Conservation (phyloP, 2,888 invertebrate genomes). For the Acrocyrtus sp. region DNA sequence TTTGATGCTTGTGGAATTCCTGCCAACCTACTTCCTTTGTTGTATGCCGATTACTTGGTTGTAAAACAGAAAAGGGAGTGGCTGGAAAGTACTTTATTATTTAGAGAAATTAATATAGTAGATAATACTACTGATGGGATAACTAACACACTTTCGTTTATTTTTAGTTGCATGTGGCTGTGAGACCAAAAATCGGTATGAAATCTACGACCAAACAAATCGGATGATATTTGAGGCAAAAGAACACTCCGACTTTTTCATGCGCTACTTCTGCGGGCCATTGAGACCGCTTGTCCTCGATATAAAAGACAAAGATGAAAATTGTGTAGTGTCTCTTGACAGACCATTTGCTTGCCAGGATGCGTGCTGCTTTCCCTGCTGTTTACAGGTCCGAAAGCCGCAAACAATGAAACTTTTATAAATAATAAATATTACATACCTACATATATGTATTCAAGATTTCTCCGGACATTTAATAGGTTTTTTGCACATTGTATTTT, state of each 20-base stretch:
- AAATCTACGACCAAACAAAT: slow-evolving; percentile 22
- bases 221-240: slow-evolving; percentile 20
- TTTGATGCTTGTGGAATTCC: slow-evolving; percentile 25
- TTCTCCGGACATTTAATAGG: too few species aligned
- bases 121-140: neutral
- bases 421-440: too few species aligned
- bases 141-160: too few species aligned
- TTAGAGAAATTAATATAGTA: neutral
- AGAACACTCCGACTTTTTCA: slow-evolving; percentile 21
- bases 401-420: too few species aligned
- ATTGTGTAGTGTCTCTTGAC: slow-evolving; percentile 18
- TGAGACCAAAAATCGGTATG: slow-evolving; percentile 34
- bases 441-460: too few species aligned
- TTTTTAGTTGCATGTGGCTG: slow-evolving; percentile 25
- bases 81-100: slow-evolving; percentile 43
- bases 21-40: slow-evolving; percentile 6
- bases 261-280: slow-evolving; percentile 19
- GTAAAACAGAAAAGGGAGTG: slow-evolving; percentile 35
- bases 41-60: slow-evolving; percentile 20
- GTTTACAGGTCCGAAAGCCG: slow-evolving; percentile 23
- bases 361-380: slow-evolving; percentile 32
- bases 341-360: slow-evolving; percentile 34
- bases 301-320: slow-evolving; percentile 30
- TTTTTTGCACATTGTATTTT: too few species aligned
- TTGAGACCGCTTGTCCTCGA: slow-evolving; percentile 22